These are phyloP conservation scores for Rhingia campestris DNA, from an alignment of 2,888 invertebrate species.

Conservation along the genomic window DNA sequence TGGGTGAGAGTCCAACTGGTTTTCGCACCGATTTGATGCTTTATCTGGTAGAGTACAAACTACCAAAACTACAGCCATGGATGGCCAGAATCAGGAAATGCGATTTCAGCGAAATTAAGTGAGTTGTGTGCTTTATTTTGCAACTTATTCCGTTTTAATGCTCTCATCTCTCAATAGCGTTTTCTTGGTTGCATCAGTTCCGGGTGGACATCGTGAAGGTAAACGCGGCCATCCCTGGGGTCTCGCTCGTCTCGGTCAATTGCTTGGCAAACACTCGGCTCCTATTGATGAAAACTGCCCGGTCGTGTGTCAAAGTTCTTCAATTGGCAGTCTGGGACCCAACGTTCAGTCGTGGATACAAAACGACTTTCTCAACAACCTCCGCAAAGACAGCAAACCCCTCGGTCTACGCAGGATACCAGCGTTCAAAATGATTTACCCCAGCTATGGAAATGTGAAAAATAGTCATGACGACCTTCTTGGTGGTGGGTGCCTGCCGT, in stretches of 20 bases:
- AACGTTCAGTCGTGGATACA: constrained; percentile 89
- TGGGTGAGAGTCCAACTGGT: constrained; percentile 91
- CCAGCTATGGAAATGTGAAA: constrained; percentile 91
- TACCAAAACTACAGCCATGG: constrained; percentile 88
- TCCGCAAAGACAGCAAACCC: constrained; percentile 84
- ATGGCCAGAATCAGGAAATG: constrained; percentile 88
- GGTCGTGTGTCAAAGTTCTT: constrained; percentile 93
- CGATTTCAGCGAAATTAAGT: constrained; percentile 93
- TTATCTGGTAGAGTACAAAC: constrained; percentile 90
- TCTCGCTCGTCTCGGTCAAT: constrained; percentile 85
- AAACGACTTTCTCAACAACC: constrained; percentile 88
- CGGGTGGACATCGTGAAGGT: constrained; percentile 89
- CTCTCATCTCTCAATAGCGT: constrained; percentile 85
- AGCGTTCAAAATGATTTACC: constrained; percentile 88
- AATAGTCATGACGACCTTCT: constrained; percentile 92
- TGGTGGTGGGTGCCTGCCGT: constrained; percentile 95
- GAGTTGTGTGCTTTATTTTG: constrained; percentile 77
- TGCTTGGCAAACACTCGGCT: constrained; percentile 87
- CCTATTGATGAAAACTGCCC: constrained; percentile 86
- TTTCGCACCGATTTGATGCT: constrained; percentile 91
- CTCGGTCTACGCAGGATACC: constrained; percentile 84
- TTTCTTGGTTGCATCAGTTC: constrained; percentile 92
- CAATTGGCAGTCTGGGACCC: constrained; percentile 93
- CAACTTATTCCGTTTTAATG: not conserved
- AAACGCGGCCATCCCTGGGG: constrained; percentile 85